Percentiles rank a stretch among this genome's conserved stretches.
phyloP scores from a whole-genome alignment of 2,888 invertebrate genomes.

The Andrena flavipes region DNA sequence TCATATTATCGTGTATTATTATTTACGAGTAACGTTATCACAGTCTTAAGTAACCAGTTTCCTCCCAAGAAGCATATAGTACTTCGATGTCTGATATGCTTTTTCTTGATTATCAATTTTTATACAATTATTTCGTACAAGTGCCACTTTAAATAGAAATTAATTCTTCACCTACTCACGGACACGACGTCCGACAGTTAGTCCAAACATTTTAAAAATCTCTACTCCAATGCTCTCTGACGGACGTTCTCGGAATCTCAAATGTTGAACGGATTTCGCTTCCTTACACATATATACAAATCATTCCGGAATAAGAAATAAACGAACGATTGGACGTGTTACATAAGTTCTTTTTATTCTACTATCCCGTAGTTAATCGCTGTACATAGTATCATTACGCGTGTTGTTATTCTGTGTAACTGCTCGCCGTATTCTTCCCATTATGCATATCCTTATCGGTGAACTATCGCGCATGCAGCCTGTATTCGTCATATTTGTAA shows the following conservation, averaged over 20 bases:
- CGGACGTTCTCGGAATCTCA: neutral
- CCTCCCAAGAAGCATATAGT: slow-evolving; percentile 2
- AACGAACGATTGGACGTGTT: neutral
- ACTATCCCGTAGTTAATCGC: neutral
- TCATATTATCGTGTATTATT: slow-evolving; percentile 19
- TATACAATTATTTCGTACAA: neutral
- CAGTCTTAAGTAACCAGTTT: neutral
- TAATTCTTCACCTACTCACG: slow-evolving; percentile 6
- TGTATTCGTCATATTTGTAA: neutral
- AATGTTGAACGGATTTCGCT: slow-evolving; percentile 16
- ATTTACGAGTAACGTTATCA: slow-evolving; percentile 23
- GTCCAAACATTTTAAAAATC: slow-evolving; percentile 44
- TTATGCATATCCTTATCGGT: neutral
- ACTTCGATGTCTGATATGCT: neutral
- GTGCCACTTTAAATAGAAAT: slow-evolving; percentile 16
- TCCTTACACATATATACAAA: slow-evolving; percentile 1
- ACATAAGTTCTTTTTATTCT: neutral
- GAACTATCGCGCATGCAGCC: neutral
- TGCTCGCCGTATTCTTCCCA: neutral
- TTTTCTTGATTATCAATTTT: neutral
- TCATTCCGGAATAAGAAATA: neutral
- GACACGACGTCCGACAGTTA: slow-evolving; percentile 42
- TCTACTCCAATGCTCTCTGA: slow-evolving; percentile 25
- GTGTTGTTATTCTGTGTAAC: neutral
- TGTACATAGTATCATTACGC: too few species aligned